phyloP scores from a whole-genome alignment of 2,888 invertebrate species.

The Griposia aprilina region DNA sequence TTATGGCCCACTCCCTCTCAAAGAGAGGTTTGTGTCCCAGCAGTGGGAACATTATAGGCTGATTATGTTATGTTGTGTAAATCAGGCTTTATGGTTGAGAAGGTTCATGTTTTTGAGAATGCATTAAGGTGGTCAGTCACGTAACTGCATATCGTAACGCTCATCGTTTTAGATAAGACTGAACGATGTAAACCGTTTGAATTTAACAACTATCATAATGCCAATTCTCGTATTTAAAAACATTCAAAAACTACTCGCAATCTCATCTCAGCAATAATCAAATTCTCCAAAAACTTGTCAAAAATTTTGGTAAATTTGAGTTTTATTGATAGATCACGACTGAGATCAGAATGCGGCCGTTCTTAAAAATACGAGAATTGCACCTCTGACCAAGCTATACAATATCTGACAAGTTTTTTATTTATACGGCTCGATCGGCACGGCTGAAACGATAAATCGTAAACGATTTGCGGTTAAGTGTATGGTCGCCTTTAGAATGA shows the following conservation, averaged over 20 bases:
- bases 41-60: too few species aligned
- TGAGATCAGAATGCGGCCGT: too few species aligned
- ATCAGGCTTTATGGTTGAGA: not conserved
- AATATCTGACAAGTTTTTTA: not conserved
- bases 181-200: not conserved
- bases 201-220: not conserved
- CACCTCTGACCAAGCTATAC: too few species aligned
- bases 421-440: not conserved
- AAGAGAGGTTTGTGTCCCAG: too few species aligned
- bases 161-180: not conserved
- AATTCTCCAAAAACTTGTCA: too few species aligned
- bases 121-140: conserved; percentile 1
- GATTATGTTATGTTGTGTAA: too few species aligned
- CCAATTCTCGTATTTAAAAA: not conserved
- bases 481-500: conserved; percentile 16
- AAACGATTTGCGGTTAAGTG: conserved; percentile 37
- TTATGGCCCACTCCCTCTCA: too few species aligned
- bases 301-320: not conserved
- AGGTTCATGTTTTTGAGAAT: not conserved
- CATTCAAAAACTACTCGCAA: not conserved
- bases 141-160: conserved; percentile 4
- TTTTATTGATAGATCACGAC: not conserved
- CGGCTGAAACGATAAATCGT: not conserved
- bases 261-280: not conserved
- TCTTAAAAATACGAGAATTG: not conserved